Evolutionary conservation across 2,888 invertebrate genomes (phyloP), one percentile per base, ranked within the genome.

Genomic region (Drosophila borealis): DNA sequence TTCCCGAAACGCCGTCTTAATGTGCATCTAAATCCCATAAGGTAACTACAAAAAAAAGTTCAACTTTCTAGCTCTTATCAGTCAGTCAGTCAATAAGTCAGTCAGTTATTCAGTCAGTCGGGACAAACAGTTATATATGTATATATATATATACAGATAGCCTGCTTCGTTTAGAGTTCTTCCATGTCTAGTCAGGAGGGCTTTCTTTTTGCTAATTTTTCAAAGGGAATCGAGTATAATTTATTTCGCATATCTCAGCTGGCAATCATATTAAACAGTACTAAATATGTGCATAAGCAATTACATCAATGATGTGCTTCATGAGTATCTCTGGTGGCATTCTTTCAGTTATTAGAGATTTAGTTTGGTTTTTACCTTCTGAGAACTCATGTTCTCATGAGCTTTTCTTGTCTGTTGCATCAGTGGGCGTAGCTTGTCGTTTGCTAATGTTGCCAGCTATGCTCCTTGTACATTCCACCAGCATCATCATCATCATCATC

Each of bases 341-440:
- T 57, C 48, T 34, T 65, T 3, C 14, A 13, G 13, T 44, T 50
- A 45, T 36, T 53, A 42, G 10, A 33, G 17, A 46, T 65, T 54
- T 45, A 45, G 34, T 21, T 67, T 61, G 42, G 17, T 17, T 46
- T 51, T 33, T 44, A 46, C 48, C 42, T 54, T 33, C 33, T 11
- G 36, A 45, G 54, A 54, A 61, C 29, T 29, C 55, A 29, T 60
- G 55, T 63, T 63, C 34, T 67, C 67, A 36, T 63, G 68, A 49
- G 74, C 68, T 59, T 50, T 46, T 59, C 54, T 56, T 69, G 69
- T 74, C 57, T 59, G 54, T 46, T 63, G 74, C 74, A 63, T 57
- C 45, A 34, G 74, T 76, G 76, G 76, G 76, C 62, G 76, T 56
- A 60, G 54, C 62, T 75, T 71, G 76, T 60, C 72, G 57, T 76